Evolutionary conservation across 2,888 invertebrate species (phyloP), one percentile per base, ranked within the genome.

Genomic region (Toxonevra muliebris): DNA sequence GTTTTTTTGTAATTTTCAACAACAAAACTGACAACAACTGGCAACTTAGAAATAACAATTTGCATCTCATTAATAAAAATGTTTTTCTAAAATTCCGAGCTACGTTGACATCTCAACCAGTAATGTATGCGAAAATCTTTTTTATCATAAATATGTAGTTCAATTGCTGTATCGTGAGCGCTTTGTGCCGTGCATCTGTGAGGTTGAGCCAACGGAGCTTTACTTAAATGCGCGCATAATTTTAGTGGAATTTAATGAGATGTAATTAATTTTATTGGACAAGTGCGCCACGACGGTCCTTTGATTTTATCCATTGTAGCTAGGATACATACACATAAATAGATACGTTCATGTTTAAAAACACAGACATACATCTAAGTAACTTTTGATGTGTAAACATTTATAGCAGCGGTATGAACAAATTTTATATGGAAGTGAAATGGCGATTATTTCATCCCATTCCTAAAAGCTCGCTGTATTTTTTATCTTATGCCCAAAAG

Each of bases 61-160:
- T 79, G 76, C 78, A 79, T 80, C 72, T 73, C 77, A 79, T 79
- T 78, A 79, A 79, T 74, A 79, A 75, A 63, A 52, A 43, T 68
- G 53, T 57, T 20, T 15, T 59, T 19, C 54, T 54, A 13, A 41
- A 15, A 30, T 40, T 30, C 13, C 13, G 12, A 30, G 40, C 41
- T 13, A n/a, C 58, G 58, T 45, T 20, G 63, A 12, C 54, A 20
- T 48, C 13, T 8, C 8, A 4, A 8, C 15, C 13, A n/a, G 48
- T 55, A 63, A 55, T 55, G 17, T 61, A 61, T 61, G 61, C 61
- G 41, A 53, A 52, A 61, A 48, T 61, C 54, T 40, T n/a, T 10
- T 41, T 2, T 13, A 54, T 9, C 7, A 11, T 19, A 45, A 12
- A 45, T 15, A n/a, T 52, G 17, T 40, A 15, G 7, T 48, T 48